phyloP scores from a whole-genome alignment of 1,140 invertebrate genomes.

The Zaprionus lachaisei region DNA sequence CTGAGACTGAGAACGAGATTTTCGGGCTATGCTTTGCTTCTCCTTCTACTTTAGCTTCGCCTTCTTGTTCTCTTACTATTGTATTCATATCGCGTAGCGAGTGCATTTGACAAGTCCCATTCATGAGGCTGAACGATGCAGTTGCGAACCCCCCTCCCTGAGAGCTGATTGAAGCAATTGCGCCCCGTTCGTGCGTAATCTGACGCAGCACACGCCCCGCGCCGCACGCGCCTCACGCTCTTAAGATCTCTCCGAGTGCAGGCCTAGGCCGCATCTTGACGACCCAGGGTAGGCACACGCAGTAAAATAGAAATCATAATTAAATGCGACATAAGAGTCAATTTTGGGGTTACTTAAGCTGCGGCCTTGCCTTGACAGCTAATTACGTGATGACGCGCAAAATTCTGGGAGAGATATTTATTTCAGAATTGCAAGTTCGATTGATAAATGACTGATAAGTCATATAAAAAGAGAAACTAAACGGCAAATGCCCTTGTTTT shows the following conservation, averaged over 20 bases:
- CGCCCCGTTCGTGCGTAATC: slow-evolving; percentile 5
- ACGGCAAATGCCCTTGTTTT: too few relatives aligned
- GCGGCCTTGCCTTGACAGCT: neutral
- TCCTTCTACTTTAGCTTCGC: neutral
- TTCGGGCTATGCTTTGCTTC: slow-evolving; percentile 5
- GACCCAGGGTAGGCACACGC: neutral
- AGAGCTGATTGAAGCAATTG: slow-evolving; percentile 42
- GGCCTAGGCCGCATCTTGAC: neutral
- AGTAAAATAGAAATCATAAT: neutral
- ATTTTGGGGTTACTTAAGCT: neutral
- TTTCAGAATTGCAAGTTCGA: neutral
- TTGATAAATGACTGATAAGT: neutral
- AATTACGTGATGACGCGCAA: neutral
- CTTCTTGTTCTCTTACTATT: slow-evolving; percentile 22
- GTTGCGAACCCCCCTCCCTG: slow-evolving; percentile 1
- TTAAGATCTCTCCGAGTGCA: slow-evolving; percentile 5
- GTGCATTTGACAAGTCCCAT: slow-evolving; percentile 43
- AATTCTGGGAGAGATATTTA: neutral
- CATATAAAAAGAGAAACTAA: neutral
- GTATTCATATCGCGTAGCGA: slow-evolving; percentile 34
- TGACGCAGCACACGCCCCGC: slow-evolving; percentile 10
- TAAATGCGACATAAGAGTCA: slow-evolving; percentile 5
- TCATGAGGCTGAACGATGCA: slow-evolving; percentile 2
- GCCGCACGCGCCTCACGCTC: slow-evolving; percentile 10
- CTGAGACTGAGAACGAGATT: slow-evolving; percentile 17